phyloP scores from a whole-genome alignment of 2,888 invertebrate genomes.

The Drosophila imparisetae region DNA sequence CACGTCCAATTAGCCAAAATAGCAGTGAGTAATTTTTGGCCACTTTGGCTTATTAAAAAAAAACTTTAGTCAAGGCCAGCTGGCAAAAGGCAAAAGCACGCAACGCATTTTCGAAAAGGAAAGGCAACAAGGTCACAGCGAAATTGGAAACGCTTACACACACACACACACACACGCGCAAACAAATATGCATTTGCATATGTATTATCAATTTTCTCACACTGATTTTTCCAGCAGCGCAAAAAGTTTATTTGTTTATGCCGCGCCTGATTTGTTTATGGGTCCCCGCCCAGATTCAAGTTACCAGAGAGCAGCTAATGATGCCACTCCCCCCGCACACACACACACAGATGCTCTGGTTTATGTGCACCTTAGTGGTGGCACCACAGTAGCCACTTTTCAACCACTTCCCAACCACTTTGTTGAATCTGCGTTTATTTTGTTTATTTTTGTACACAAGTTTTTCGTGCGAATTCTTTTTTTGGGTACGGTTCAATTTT shows the following conservation, averaged over 20 bases:
- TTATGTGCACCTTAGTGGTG: slow-evolving; percentile 19
- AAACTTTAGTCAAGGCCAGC: slow-evolving; percentile 6
- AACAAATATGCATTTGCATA: neutral
- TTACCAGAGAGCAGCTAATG: slow-evolving; percentile 40
- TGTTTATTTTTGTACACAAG: slow-evolving; percentile 57
- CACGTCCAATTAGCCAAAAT: slow-evolving; percentile 70
- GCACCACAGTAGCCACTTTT: slow-evolving; percentile 19
- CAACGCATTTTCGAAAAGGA: slow-evolving; percentile 45
- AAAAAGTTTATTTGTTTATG: slow-evolving; percentile 67
- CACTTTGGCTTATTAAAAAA: slow-evolving; percentile 55
- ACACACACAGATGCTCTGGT: neutral
- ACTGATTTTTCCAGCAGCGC: slow-evolving; percentile 61
- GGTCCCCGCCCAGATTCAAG: slow-evolving; percentile 21
- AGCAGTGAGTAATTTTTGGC: slow-evolving; percentile 30
- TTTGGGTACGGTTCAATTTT: slow-evolving; percentile 26
- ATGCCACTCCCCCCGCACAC: slow-evolving; percentile 44
- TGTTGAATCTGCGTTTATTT: slow-evolving; percentile 8
- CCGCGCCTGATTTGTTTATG: slow-evolving; percentile 76
- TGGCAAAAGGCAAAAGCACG: slow-evolving; percentile 42
- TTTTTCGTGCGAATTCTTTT: slow-evolving; percentile 63
- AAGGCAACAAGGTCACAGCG: slow-evolving; percentile 48
- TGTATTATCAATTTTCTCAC: slow-evolving; percentile 56
- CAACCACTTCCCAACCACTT: slow-evolving; percentile 44
- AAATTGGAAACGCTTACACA: slow-evolving; percentile 11
- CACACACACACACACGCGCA: neutral